Evolutionary conservation across 53 echinoderm and acorn worm genomes (phyloP), one percentile per base, ranked within the genome.

Genomic region (Holothuria scabra): DNA sequence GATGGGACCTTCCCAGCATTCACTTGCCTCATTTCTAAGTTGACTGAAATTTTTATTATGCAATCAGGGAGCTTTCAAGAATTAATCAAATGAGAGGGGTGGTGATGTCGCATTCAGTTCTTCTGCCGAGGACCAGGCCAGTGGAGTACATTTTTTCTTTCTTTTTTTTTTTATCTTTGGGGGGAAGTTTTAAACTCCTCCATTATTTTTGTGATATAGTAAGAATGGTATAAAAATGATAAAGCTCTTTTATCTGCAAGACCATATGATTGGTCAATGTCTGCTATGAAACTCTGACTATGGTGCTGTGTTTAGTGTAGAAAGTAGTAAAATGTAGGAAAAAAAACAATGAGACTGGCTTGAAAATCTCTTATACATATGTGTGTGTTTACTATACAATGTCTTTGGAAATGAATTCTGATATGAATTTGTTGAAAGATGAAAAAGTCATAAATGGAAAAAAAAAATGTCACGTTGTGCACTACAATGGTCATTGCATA

Each of bases 241-340:
- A 21, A 72, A 44, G 72, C 72, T 72, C 64, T 72, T 46, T 44
- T 44, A 44, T 46, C 72, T 72, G 72, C 72, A 72, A 72, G 72
- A 48, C 48, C 44, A 72, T 23, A 44, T 23, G 28, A n/a, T 44
- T 46, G 72, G 44, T 44, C 41, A 48, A 25, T 72, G 72, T 69
- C 69, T 69, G 69, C 32, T 72, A 46, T 49, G 22, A 25, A 72
- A 46, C 72, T 72, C 72, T 72, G 72, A 72, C 23, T 22, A 72
- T 72, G 72, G 72, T 72, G 72, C 72, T 72, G 72, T 72, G 72
- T 72, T 66, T 72, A 72, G 72, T 44, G 72, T 72, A 72, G 72
- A 34, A 72, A 44, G 28, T 72, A 72, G 72, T 46, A 25, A 67
- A 72, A 26, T 72, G 72, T 44, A 20, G 46, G 21, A 35, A 67